Conservation (phyloP, 2,797 vertebrate genomes). For the Neosilurus hyrtlii region DNA sequence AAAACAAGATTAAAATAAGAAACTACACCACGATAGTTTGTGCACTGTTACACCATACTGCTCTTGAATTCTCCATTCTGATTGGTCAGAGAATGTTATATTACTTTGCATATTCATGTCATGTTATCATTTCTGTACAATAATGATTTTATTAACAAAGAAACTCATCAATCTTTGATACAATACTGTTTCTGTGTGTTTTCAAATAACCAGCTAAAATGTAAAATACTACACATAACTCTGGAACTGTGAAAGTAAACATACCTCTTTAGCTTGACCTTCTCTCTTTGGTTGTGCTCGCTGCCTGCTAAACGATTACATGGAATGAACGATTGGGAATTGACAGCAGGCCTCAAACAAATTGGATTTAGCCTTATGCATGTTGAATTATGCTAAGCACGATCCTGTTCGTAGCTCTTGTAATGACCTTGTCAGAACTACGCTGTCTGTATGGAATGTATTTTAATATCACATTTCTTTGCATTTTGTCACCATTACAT, state of each 20-base stretch:
- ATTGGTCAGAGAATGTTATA: background rate
- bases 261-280: background rate
- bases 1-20: background rate
- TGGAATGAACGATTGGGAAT: slow-evolving; percentile 18
- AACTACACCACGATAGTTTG: background rate
- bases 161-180: background rate
- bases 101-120: background rate
- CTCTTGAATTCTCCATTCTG: background rate
- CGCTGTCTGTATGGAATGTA: background rate
- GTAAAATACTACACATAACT: background rate
- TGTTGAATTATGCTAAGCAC: slow-evolving; percentile 29
- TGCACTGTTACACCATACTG: background rate
- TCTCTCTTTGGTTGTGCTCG: background rate
- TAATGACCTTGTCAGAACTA: slow-evolving; percentile 27
- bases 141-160: background rate
- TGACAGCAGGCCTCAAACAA: slow-evolving; percentile 31
- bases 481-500: background rate
- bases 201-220: background rate
- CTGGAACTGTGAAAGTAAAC: background rate
- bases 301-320: background rate
- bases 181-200: background rate
- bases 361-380: slow-evolving; percentile 33
- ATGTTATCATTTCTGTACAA: background rate
- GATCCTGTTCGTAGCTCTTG: slow-evolving; percentile 1
- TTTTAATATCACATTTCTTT: background rate